Percentiles rank a stretch among this genome's conserved stretches.
Conservation (phyloP, 2,113 vertebrate genomes). For the Tragelaphus buxtoni region DNA sequence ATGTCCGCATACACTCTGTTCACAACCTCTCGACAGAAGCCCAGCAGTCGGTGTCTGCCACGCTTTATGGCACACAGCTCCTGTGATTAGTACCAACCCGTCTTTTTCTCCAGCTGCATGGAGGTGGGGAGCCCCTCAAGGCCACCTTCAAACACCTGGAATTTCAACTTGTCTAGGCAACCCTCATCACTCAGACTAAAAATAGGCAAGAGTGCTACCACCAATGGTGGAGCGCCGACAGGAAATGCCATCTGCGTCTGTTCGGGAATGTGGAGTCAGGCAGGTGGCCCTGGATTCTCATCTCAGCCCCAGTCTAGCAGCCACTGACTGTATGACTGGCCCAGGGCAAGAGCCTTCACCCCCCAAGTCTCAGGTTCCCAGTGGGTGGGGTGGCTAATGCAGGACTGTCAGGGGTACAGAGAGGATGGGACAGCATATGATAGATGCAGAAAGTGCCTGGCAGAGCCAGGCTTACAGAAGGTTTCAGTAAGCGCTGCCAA, state of each 20-base stretch:
- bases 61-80: background rate
- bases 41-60: rapidly evolving
- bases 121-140: background rate
- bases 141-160: background rate
- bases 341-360: background rate
- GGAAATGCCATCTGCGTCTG: background rate
- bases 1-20: background rate
- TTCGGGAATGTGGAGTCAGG: background rate
- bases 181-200: background rate
- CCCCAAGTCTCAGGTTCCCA: background rate
- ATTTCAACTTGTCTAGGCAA: background rate
- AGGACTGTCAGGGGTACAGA: background rate
- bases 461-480: background rate
- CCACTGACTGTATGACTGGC: background rate
- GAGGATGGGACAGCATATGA: background rate
- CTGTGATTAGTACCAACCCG: background rate
- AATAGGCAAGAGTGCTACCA: background rate
- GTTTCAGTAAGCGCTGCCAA: rapidly evolving
- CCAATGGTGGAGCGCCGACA: rapidly evolving
- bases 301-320: background rate
- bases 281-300: background rate
- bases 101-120: background rate
- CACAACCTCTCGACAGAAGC: background rate
- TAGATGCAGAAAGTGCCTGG: background rate
- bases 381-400: background rate